Base-by-base conservation (phyloP, 1,140 invertebrate genomes). In the Drosophila nikananu region DNA sequence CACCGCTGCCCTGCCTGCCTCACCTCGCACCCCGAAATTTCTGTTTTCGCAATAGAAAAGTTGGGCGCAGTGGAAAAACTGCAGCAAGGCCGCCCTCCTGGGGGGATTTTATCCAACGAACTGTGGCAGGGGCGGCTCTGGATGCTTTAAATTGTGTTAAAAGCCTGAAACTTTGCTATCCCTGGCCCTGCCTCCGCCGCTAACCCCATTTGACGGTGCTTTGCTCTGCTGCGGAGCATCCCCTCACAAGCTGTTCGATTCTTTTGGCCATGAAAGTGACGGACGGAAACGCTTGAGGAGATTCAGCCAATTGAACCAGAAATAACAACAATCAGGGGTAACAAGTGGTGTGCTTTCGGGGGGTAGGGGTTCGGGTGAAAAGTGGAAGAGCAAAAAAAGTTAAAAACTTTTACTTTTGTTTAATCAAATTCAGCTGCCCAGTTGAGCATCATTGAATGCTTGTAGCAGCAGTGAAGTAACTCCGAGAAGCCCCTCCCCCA, bases 371-470 rank as follows among this genome's bases (percentile, higher is more conserved):
- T 2, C 15, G n/a, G 39, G 39, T 52, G 39, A 46, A 68, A 70
- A 77, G 55, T 52, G 84, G 63, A 64, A 68, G 61, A 57, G 59
- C 59, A 41, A 71, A 77, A 83, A 77, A 87, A 81, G 86, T 84
- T 89, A 39, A 74, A 81, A 89, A 89, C 78, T 89, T 89, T 89
- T 81, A 81, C 86, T 89, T 90, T 89, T 89, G 78, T 90, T 89
- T 90, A 90, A 89, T 90, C 84, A 89, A 89, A 89, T 89, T 86
- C 81, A 80, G 71, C 59, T 80, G 66, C 71, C 57, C 77, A 68
- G 70, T 90, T 83, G 86, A 89, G 84, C 68, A 72, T 59, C 86
- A 90, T 89, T 89, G 74, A 89, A 75, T 81, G 70, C 41, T 73
- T 81, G 81, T 84, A 81, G 64, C 81, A 66, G 66, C 60, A 62